Evolutionary conservation across 2,888 invertebrate genomes (phyloP).

Genomic region (Morpho achilles): DNA sequence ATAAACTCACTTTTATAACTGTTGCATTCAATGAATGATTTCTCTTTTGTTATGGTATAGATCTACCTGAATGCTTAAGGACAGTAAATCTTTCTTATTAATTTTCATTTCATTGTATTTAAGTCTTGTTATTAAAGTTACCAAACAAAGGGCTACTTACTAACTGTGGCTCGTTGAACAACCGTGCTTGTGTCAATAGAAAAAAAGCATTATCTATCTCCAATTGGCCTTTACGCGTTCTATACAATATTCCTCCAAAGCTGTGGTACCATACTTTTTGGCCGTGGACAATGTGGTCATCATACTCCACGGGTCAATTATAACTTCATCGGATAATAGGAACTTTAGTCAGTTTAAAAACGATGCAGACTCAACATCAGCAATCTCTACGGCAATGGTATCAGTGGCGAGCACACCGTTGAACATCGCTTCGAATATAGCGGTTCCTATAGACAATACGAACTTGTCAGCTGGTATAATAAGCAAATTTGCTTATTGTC

Average conservation of each 20-base stretch:
- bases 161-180: conserved; percentile 90
- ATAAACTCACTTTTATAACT: no score
- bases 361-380: conserved; percentile 91
- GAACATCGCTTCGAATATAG: conserved; percentile 89
- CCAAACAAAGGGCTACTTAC: conserved; percentile 89
- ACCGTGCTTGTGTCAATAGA: conserved; percentile 86
- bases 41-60: background rate
- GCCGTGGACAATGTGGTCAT: conserved; percentile 90
- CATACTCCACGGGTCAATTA: conserved; percentile 90
- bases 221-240: no score
- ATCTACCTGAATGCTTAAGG: background rate
- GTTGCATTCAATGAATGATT: background rate
- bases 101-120: no score
- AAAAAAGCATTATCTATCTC: conserved; percentile 89
- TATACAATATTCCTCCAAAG: no score
- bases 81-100: background rate
- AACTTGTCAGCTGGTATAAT: conserved; percentile 88
- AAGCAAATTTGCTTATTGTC: conserved; percentile 47
- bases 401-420: conserved; percentile 86
- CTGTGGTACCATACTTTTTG: no score
- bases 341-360: conserved; percentile 86
- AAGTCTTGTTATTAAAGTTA: conserved; percentile 48
- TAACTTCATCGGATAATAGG: conserved; percentile 89
- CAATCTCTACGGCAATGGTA: conserved; percentile 86
- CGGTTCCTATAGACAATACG: conserved; percentile 49